Evolutionary conservation across 2,113 vertebrate genomes (phyloP), one percentile per base, ranked within the genome.

Genomic region (Sisor rabdophorus): DNA sequence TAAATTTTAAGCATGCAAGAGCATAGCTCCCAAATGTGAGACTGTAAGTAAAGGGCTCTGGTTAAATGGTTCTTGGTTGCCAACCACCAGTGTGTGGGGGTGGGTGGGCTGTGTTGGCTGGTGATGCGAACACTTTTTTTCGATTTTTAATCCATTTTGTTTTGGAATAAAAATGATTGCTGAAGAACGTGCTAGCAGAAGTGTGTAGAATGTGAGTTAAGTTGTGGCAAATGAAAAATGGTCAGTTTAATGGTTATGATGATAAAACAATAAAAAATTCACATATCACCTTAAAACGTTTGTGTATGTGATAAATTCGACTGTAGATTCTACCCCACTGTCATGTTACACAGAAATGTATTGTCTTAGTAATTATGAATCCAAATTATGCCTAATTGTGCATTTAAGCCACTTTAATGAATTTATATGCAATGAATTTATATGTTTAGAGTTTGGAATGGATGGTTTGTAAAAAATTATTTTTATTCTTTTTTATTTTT

Each of bases 331-430:
- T 12, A 15, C 16, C 11, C 4, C 17, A 64, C 16, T 2, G 11
- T 36, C 15, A n/a, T 65, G 20, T 75, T 53, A 22, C 17, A 48
- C 32, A 20, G n/a, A 61, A 60, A 55, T 58, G 19, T 4, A 11
- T 28, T 52, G 47, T 20, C 28, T 20, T 32, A 53, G 67, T 63
- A 71, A 54, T 61, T 53, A 71, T 32, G 44, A 58, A 50, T 22
- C 30, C 55, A 40, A 28, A 65, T 67, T 76, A 76, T 26, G 16
- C 50, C 50, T 76, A 17, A 67, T 47, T 67, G 52, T 76, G 75
- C 30, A 26, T 71, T 50, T 76, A 54, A 67, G 24, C 63, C 52
- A n/a, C 28, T 6, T 68, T 24, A 77, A 63, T 30, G 61, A 47
- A 71, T 61, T 63, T 28, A 55, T 28, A 28, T 72, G 30, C n/a